Evolutionary conservation across 2,797 vertebrate species (phyloP).

Genomic region (Lepilemur ruficaudatus): DNA sequence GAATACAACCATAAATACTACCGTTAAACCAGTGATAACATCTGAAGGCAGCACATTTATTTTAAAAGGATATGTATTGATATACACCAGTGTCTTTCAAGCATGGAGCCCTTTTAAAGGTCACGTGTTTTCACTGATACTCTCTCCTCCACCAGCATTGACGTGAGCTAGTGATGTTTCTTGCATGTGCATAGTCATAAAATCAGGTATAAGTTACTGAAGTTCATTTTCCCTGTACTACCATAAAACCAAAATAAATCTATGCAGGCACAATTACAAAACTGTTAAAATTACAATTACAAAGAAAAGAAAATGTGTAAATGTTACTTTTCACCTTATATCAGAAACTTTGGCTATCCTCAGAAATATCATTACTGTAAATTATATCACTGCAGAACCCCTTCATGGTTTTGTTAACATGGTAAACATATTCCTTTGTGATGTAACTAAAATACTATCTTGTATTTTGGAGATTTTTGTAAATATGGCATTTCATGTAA

Average conservation of each 20-base stretch:
- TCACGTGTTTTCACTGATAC: neutral
- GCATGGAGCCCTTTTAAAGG: neutral
- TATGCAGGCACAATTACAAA: neutral
- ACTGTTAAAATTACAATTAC: neutral
- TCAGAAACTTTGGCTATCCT: neutral
- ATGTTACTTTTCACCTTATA: neutral
- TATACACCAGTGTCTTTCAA: neutral
- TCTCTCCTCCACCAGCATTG: too few species aligned
- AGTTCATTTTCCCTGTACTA: neutral
- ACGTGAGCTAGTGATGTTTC: neutral
- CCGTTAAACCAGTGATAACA: neutral
- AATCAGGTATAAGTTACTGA: neutral
- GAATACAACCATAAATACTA: neutral
- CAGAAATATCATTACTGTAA: neutral
- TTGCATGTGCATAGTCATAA: neutral
- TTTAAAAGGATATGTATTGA: neutral
- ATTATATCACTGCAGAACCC: neutral
- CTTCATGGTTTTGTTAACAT: neutral
- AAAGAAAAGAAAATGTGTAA: neutral
- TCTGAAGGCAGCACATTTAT: neutral
- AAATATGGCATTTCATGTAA: neutral
- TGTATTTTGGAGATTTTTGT: neutral
- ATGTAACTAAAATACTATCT: neutral
- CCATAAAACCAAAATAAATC: neutral
- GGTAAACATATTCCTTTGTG: neutral